Conservation (phyloP, 2,113 vertebrate genomes). For the Platysteira castanea region DNA sequence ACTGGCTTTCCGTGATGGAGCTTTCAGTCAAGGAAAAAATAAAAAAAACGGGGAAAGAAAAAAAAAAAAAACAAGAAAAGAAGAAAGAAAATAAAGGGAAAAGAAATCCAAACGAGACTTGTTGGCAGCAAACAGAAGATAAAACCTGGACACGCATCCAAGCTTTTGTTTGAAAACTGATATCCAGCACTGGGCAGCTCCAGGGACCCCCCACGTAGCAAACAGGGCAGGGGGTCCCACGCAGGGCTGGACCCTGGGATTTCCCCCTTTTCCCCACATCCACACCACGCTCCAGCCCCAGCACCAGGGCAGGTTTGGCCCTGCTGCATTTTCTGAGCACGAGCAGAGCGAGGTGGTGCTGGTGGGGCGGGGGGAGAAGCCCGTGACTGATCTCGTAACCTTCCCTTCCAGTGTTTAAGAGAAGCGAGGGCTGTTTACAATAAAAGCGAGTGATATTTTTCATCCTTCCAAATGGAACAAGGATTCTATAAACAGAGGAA, state of each 20-base stretch:
- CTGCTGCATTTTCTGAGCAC: background rate
- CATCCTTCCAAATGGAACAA: conserved; percentile 85
- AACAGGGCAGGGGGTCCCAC: background rate
- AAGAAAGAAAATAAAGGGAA: rapidly evolving
- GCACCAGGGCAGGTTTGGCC: background rate
- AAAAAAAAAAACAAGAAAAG: background rate
- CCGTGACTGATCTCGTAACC: conserved; percentile 80
- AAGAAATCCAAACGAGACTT: background rate
- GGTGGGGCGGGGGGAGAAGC: background rate
- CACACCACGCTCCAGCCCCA: background rate
- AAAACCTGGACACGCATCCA: conserved; percentile 65
- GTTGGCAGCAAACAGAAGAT: conserved; percentile 55
- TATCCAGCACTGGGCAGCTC: conserved; percentile 26
- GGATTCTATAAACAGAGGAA: conserved; percentile 84
- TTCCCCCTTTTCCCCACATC: background rate
- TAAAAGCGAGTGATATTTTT: conserved; percentile 74
- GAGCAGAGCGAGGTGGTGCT: conserved; percentile 27
- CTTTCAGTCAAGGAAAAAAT: conserved; percentile 31
- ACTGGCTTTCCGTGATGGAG: conserved; percentile 37
- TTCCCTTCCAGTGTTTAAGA: conserved; percentile 76
- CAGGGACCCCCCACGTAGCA: conserved; percentile 37
- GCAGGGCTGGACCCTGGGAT: rapidly evolving
- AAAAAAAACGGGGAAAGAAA: background rate
- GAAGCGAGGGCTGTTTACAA: conserved; percentile 80
- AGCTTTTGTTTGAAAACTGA: conserved; percentile 52